phyloP scores from a whole-genome alignment of 2,797 vertebrate genomes.

The Coregonus ussuriensis region DNA sequence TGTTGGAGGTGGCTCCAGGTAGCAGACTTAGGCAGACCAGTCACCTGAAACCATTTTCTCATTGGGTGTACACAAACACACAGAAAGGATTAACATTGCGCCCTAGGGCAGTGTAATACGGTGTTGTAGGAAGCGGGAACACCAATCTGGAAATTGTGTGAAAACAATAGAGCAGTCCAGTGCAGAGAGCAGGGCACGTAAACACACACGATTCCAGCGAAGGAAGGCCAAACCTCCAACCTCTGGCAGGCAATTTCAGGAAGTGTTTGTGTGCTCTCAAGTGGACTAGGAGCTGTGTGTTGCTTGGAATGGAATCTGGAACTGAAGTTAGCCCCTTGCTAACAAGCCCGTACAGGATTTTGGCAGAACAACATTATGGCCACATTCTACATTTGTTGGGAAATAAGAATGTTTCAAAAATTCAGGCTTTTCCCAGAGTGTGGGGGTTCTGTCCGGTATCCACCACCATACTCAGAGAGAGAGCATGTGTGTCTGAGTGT shows the following conservation, averaged over 20 bases:
- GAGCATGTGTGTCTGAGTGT: not conserved
- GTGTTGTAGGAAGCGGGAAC: conserved; percentile 69
- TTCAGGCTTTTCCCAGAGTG: not conserved
- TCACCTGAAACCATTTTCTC: not conserved
- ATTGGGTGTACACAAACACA: not conserved
- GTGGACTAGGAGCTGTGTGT: not conserved
- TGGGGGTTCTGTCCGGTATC: not conserved
- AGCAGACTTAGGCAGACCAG: not conserved
- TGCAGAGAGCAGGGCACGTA: conserved; percentile 42
- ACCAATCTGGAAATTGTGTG: conserved; percentile 64
- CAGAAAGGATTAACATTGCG: conserved; percentile 57
- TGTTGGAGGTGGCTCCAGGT: not conserved
- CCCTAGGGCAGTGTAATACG: conserved; percentile 48
- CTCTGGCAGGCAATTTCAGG: conserved; percentile 30
- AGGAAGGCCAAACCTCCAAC: conserved; percentile 43
- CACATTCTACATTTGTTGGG: not conserved
- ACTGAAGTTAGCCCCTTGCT: conserved; percentile 18
- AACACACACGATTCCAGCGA: conserved; percentile 51
- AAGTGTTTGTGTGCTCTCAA: conserved; percentile 33
- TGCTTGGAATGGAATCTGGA: conserved; percentile 42
- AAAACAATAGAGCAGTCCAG: conserved; percentile 69
- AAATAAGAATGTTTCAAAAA: not conserved
- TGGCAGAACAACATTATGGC: conserved; percentile 28
- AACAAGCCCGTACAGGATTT: conserved; percentile 45
- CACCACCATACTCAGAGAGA: not conserved